These are phyloP conservation scores for Brachyopa scutellaris DNA, from an alignment of 2,888 invertebrate species.

Conservation along the genomic window DNA sequence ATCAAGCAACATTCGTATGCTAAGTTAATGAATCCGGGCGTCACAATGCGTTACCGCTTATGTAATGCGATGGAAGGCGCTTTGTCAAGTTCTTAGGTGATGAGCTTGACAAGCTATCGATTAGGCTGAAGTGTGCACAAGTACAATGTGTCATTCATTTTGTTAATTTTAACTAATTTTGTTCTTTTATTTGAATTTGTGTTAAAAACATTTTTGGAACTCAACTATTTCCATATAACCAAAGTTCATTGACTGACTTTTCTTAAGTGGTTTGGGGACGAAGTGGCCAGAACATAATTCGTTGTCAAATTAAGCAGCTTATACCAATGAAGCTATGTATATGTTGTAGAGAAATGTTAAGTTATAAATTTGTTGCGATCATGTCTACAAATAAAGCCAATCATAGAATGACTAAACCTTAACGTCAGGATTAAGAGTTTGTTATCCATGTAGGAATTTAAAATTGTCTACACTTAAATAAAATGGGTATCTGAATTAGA, in stretches of 20 bases:
- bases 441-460: too few species aligned
- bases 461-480: too few species aligned
- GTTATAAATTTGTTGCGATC: too few species aligned
- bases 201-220: not conserved
- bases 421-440: too few species aligned
- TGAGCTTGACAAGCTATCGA: slow-evolving; percentile 1
- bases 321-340: not conserved
- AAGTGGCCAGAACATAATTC: not conserved
- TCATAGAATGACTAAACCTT: too few species aligned
- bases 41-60: slow-evolving; percentile 8
- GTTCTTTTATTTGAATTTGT: not conserved
- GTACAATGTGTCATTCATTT: not conserved
- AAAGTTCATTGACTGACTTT: slow-evolving; percentile 20
- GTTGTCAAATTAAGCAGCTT: slow-evolving; percentile 23
- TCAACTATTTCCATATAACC: not conserved
- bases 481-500: too few species aligned
- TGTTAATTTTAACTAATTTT: not conserved
- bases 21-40: slow-evolving; percentile 5
- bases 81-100: not conserved
- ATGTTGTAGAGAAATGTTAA: too few species aligned
- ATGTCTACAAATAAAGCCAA: too few species aligned
- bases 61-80: not conserved
- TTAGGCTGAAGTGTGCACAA: not conserved
- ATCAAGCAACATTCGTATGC: slow-evolving; percentile 16
- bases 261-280: not conserved